phyloP scores from a whole-genome alignment of 2,113 vertebrate species.

The Odontophorus gujanensis region DNA sequence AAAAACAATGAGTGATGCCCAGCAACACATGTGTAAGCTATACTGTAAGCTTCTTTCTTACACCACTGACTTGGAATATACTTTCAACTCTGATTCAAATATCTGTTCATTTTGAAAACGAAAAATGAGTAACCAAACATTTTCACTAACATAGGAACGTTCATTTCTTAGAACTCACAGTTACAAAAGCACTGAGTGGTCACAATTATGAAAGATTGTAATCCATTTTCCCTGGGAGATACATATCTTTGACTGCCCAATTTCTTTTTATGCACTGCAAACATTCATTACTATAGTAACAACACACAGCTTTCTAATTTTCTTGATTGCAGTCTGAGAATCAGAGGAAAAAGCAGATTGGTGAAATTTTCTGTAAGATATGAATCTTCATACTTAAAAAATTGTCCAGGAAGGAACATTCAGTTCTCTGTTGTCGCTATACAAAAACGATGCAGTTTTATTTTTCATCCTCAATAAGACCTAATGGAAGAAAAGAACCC shows the following conservation, averaged over 20 bases:
- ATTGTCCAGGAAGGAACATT: conserved; percentile 23
- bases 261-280: conserved; percentile 46
- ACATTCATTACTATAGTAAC: conserved; percentile 75
- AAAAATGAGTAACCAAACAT: neutral
- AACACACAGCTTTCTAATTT: conserved; percentile 67
- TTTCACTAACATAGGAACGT: neutral
- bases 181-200: conserved; percentile 29
- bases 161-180: neutral
- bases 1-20: neutral
- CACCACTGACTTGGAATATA: neutral
- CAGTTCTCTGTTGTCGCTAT: neutral
- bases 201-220: conserved; percentile 63
- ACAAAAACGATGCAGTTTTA: conserved; percentile 21
- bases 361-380: conserved; percentile 39
- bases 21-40: neutral
- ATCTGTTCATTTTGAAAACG: conserved; percentile 9
- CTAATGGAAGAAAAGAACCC: neutral
- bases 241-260: conserved; percentile 1
- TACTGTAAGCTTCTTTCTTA: neutral
- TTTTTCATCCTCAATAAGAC: neutral
- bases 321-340: conserved; percentile 52
- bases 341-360: conserved; percentile 29
- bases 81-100: conserved; percentile 11
- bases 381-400: conserved; percentile 47
- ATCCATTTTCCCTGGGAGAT: conserved; percentile 55